Conservation (phyloP, 2,797 vertebrate genomes). For the Glossophaga mutica region DNA sequence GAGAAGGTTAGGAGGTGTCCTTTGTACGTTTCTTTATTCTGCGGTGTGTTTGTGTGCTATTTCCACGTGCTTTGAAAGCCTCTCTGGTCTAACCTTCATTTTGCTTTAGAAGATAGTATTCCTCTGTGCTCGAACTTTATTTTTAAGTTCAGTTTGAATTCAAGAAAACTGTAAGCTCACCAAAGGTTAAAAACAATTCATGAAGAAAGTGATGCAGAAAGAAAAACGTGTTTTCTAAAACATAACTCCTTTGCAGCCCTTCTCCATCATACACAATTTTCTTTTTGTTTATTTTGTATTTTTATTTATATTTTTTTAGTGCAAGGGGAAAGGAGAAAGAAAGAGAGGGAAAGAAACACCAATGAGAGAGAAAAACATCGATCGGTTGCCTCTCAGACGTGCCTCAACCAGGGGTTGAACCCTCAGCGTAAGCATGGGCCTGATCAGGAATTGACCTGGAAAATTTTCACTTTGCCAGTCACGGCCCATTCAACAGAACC, state of each 20-base stretch:
- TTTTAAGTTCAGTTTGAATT: not conserved
- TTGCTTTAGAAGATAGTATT: not conserved
- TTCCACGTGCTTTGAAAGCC: not conserved
- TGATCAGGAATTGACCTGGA: not conserved
- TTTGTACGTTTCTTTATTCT: not conserved
- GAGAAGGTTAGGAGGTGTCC: not conserved
- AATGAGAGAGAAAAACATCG: not conserved
- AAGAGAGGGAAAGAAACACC: not conserved
- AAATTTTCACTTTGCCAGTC: not conserved
- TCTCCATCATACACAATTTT: not conserved
- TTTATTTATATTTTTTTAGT: not conserved
- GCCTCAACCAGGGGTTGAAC: not conserved
- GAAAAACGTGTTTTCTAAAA: not conserved
- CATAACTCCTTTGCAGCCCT: not conserved
- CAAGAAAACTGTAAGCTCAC: not conserved
- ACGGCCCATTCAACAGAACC: not conserved
- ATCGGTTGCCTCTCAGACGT: not conserved
- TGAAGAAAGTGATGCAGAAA: slow-evolving; percentile 22
- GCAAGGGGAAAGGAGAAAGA: not conserved
- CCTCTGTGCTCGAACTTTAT: not conserved
- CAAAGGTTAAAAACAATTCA: not conserved
- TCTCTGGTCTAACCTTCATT: not conserved
- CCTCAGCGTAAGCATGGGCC: not conserved
- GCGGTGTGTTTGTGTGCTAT: not conserved
- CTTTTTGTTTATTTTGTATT: not conserved